phyloP scores from a whole-genome alignment of 2,888 invertebrate species.

The Ischnus inquisitorius region DNA sequence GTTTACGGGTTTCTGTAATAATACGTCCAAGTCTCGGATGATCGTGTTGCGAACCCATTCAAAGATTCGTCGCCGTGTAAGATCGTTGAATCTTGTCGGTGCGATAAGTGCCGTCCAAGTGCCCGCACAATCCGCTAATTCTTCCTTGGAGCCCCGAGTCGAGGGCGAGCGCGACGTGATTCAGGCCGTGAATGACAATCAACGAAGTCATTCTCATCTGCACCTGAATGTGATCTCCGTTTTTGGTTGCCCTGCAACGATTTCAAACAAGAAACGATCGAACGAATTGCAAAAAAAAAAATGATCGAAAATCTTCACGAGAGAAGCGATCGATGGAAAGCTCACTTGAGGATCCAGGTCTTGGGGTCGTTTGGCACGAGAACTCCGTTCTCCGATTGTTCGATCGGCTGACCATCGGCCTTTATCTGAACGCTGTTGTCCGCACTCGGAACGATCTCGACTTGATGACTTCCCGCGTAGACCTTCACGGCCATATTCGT shows the following conservation, averaged over 20 bases:
- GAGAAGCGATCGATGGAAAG: not conserved
- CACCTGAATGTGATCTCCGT: slow-evolving; percentile 67
- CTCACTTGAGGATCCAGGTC: slow-evolving; percentile 60
- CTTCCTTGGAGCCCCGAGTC: slow-evolving; percentile 69
- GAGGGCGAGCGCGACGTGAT: slow-evolving; percentile 70
- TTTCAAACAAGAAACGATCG: not conserved
- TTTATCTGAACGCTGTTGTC: slow-evolving; percentile 59
- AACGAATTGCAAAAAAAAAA: not conserved
- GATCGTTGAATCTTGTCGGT: slow-evolving; percentile 65
- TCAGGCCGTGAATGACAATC: slow-evolving; percentile 62
- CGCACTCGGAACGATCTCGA: slow-evolving; percentile 72
- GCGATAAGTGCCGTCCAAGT: slow-evolving; percentile 73
- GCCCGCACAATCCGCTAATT: slow-evolving; percentile 76
- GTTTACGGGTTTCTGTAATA: not conserved
- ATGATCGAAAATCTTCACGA: not conserved
- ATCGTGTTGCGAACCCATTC: not conserved
- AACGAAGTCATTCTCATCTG: slow-evolving; percentile 67
- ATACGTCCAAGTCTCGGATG: not conserved
- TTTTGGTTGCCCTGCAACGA: slow-evolving; percentile 70
- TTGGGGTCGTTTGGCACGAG: slow-evolving; percentile 56
- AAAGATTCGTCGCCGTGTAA: slow-evolving; percentile 50
- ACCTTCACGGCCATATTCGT: slow-evolving; percentile 73
- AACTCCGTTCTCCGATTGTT: slow-evolving; percentile 68
- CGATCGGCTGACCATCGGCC: slow-evolving; percentile 70
- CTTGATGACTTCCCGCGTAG: slow-evolving; percentile 55